Evolutionary conservation across 1,140 invertebrate genomes (phyloP).

Genomic region (Frieseomelitta varia): DNA sequence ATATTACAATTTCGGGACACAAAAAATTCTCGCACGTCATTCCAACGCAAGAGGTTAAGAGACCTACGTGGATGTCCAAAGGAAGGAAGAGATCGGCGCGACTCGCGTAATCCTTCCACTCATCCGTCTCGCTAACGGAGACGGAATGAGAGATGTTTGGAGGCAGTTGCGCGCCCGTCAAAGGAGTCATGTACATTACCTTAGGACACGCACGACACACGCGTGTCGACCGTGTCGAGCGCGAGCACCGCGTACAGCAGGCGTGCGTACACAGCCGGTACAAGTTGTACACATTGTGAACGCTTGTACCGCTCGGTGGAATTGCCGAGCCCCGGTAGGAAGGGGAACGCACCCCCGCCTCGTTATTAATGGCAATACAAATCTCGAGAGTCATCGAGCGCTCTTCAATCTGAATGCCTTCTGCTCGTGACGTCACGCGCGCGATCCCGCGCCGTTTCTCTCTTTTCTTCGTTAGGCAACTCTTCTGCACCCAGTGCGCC

Average conservation of each 20-base stretch:
- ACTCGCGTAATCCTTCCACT: neutral
- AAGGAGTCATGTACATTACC: neutral
- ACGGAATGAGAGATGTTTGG: too few relatives aligned
- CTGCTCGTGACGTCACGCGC: slow-evolving; percentile 80
- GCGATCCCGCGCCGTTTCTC: slow-evolving; percentile 24
- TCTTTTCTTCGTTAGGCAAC: neutral
- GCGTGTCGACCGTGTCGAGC: neutral
- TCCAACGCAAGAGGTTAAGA: too few relatives aligned
- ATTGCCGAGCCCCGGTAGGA: slow-evolving; percentile 27
- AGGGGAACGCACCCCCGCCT: slow-evolving; percentile 63
- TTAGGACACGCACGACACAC: neutral
- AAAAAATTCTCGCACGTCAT: too few relatives aligned
- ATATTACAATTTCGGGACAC: too few relatives aligned
- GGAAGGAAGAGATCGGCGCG: neutral
- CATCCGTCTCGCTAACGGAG: too few relatives aligned
- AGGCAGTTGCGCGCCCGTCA: neutral
- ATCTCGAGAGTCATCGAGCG: slow-evolving; percentile 81
- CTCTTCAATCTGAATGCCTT: slow-evolving; percentile 82
- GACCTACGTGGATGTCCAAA: neutral
- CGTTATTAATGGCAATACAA: slow-evolving; percentile 83
- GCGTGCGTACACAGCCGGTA: slow-evolving; percentile 41
- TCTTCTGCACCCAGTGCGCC: neutral
- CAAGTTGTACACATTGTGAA: slow-evolving; percentile 40
- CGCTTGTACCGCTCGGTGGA: slow-evolving; percentile 5
- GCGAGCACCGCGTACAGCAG: slow-evolving; percentile 16